Evolutionary conservation across 2,888 invertebrate species (phyloP).

Genomic region (Timandra comae): DNA sequence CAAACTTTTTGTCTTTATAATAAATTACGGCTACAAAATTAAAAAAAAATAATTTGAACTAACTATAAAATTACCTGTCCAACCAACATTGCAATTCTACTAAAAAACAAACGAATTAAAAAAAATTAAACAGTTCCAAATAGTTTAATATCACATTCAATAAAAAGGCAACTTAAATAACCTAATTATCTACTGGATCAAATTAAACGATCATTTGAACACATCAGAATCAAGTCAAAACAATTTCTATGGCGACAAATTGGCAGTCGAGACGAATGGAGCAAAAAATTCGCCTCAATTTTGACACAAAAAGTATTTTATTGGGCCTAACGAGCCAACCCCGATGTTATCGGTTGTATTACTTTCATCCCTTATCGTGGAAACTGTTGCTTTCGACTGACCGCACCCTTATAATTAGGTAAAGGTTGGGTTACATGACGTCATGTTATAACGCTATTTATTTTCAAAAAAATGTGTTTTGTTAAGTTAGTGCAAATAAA

Average conservation of each 20-base stretch:
- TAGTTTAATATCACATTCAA: too few relatives aligned
- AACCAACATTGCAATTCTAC: too few relatives aligned
- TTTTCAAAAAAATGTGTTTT: too few relatives aligned
- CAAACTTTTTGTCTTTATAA: too few relatives aligned
- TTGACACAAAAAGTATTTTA: conserved; percentile 59
- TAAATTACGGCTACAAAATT: too few relatives aligned
- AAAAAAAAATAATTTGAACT: too few relatives aligned
- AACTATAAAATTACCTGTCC: too few relatives aligned
- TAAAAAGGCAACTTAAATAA: too few relatives aligned
- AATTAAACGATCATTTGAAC: conserved; percentile 19
- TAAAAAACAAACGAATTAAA: too few relatives aligned
- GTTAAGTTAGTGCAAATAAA: too few relatives aligned
- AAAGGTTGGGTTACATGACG: conserved; percentile 43
- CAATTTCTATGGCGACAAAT: conserved; percentile 53
- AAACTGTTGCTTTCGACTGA: conserved; percentile 46
- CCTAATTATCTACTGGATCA: conserved; percentile 1
- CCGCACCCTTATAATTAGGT: conserved; percentile 60
- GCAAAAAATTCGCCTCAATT: conserved; percentile 70
- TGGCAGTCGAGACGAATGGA: conserved; percentile 52
- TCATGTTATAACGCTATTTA: too few relatives aligned
- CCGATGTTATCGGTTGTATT: conserved; percentile 67
- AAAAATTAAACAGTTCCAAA: too few relatives aligned
- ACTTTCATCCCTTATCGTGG: conserved; percentile 68
- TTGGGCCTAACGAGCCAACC: conserved; percentile 64
- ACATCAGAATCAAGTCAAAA: conserved; percentile 27